A percentile compares a stretch with the other conserved stretches of the same genome.
phyloP scores from a whole-genome alignment of 2,797 vertebrate species.

The Lutjanus campechanus region DNA sequence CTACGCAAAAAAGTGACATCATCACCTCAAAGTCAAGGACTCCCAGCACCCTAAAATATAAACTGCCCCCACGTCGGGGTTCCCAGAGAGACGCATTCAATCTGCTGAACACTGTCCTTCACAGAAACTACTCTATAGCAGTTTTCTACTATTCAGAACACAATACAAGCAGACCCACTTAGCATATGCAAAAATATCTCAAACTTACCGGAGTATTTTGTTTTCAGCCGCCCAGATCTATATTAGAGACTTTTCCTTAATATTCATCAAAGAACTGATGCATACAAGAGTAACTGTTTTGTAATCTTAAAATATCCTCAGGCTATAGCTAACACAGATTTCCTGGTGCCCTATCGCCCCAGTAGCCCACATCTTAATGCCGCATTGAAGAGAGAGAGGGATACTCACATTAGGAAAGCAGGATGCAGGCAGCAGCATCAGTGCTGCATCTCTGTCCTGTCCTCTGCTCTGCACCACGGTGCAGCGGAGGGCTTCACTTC shows the following conservation, averaged over 20 bases:
- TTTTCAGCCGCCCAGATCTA: background rate
- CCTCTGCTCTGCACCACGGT: slow-evolving; percentile 42
- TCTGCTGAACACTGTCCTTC: background rate
- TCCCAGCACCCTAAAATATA: slow-evolving; percentile 36
- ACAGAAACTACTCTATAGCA: background rate
- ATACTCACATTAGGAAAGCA: slow-evolving; percentile 50
- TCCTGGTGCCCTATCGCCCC: slow-evolving; percentile 5
- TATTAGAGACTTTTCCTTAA: background rate
- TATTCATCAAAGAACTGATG: background rate
- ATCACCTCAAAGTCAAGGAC: slow-evolving; percentile 73
- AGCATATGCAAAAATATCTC: background rate
- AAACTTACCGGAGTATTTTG: slow-evolving; percentile 43
- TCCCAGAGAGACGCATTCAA: background rate
- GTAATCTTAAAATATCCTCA: background rate
- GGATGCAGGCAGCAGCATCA: slow-evolving; percentile 52
- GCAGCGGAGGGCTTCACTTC: slow-evolving; percentile 2
- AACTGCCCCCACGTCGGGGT: slow-evolving; percentile 20
- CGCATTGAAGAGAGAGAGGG: slow-evolving; percentile 63
- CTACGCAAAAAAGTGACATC: slow-evolving; percentile 64
- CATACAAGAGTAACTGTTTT: background rate
- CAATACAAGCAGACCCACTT: background rate
- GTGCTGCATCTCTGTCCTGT: slow-evolving; percentile 59
- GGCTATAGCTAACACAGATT: background rate
- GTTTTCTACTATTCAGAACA: background rate
- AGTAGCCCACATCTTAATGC: slow-evolving; percentile 53